Percentiles rank a stretch among this genome's conserved stretches.
Evolutionary conservation across 2,113 vertebrate genomes (phyloP).

Genomic region (Brevimyrus niger): DNA sequence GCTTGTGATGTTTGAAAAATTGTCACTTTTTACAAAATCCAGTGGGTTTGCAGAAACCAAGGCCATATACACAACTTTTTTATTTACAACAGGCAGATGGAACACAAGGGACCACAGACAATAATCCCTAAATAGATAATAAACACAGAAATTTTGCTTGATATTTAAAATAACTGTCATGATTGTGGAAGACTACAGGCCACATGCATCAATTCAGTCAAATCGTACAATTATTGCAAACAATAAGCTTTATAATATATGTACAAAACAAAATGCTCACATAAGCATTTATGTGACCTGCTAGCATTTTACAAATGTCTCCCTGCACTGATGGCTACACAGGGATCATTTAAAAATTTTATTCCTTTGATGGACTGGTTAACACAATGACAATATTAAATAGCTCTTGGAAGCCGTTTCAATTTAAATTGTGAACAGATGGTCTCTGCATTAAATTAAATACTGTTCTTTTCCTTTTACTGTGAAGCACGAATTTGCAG

Average conservation of each 20-base stretch:
- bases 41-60: neutral
- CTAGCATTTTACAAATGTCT: neutral
- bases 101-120: neutral
- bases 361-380: neutral
- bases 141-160: neutral
- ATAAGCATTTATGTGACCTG: neutral
- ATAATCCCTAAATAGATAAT: neutral
- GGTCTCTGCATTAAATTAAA: constrained; percentile 1
- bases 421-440: constrained; percentile 6
- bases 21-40: neutral
- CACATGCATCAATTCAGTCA: neutral
- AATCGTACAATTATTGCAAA: neutral
- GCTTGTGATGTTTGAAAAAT: neutral
- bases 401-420: neutral
- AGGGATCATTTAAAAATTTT: neutral
- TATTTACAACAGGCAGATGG: neutral
- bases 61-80: neutral
- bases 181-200: neutral
- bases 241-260: neutral
- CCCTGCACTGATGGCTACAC: neutral
- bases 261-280: neutral
- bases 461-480: neutral
- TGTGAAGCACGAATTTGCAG: neutral
- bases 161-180: neutral
- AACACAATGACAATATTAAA: constrained; percentile 8